Evolutionary conservation across 92 coral and sea anemone genomes (phyloP).

Genomic region (Porites rus): DNA sequence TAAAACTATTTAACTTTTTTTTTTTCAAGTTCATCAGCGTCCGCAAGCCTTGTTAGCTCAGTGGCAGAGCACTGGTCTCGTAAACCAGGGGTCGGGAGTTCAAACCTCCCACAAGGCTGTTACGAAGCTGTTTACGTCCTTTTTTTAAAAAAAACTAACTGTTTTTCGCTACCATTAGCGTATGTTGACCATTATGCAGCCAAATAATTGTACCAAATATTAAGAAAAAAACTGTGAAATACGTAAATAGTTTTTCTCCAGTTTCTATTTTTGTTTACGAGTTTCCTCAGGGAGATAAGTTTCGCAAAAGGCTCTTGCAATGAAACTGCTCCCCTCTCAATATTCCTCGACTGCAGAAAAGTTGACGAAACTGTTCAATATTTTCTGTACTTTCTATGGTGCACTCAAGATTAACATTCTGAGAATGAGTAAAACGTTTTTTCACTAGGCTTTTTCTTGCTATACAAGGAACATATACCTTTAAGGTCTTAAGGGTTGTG

Average conservation of each 20-base stretch:
- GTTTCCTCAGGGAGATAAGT: too few species aligned
- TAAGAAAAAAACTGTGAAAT: too few species aligned
- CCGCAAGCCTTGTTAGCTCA: constrained; percentile 68
- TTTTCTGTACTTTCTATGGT: not conserved
- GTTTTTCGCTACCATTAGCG: too few species aligned
- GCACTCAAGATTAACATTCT: too few species aligned
- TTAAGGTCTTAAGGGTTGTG: not conserved
- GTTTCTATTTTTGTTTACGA: not conserved
- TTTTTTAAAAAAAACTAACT: not conserved
- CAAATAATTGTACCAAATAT: too few species aligned
- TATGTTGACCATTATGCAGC: too few species aligned
- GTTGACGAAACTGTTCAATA: too few species aligned
- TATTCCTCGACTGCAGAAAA: too few species aligned
- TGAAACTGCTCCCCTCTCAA: too few species aligned
- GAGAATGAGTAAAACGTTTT: not conserved
- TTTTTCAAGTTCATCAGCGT: not conserved
- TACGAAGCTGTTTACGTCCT: too few species aligned
- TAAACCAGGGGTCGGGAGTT: constrained; percentile 98
- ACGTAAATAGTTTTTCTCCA: too few species aligned
- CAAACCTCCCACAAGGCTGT: constrained; percentile 83
- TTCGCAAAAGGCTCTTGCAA: too few species aligned
- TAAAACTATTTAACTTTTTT: not conserved
- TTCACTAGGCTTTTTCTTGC: not conserved
- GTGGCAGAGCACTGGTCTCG: constrained; percentile 97
- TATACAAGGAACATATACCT: not conserved